Conservation (phyloP, 2,888 invertebrate genomes). For the Tipula confusa region DNA sequence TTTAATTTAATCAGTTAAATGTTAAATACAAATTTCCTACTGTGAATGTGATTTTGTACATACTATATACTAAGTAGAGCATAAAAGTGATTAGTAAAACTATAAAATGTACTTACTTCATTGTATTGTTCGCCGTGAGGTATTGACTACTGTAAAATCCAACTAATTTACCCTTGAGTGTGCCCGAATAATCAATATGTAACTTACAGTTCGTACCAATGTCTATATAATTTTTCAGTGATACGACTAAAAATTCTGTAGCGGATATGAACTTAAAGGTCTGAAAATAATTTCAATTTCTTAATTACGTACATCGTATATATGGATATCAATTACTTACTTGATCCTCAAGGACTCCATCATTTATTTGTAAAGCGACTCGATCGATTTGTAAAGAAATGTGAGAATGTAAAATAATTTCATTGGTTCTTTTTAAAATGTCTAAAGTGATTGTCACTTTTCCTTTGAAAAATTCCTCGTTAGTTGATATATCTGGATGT, state of each 20-base stretch:
- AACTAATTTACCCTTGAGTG: constrained; percentile 61
- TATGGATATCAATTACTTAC: too few species aligned
- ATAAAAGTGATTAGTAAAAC: not conserved
- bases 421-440: constrained; percentile 49
- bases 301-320: not conserved
- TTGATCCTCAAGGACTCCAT: constrained; percentile 37
- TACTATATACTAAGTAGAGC: not conserved
- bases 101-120: not conserved
- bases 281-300: not conserved
- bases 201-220: constrained; percentile 50
- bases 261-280: constrained; percentile 39
- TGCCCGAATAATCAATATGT: constrained; percentile 59
- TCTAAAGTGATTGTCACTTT: constrained; percentile 52
- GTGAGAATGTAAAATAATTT: constrained; percentile 60
- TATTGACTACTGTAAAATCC: constrained; percentile 70
- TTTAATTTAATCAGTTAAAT: too few species aligned
- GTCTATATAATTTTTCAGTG: constrained; percentile 44
- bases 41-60: not conserved
- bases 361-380: constrained; percentile 30
- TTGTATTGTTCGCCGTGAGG: not conserved
- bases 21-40: not conserved
- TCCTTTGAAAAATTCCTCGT: constrained; percentile 56
- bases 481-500: constrained; percentile 56
- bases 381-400: constrained; percentile 38
- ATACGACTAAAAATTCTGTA: constrained; percentile 50